Conservation (phyloP, 2,888 invertebrate genomes). For the Lysandra coridon region DNA sequence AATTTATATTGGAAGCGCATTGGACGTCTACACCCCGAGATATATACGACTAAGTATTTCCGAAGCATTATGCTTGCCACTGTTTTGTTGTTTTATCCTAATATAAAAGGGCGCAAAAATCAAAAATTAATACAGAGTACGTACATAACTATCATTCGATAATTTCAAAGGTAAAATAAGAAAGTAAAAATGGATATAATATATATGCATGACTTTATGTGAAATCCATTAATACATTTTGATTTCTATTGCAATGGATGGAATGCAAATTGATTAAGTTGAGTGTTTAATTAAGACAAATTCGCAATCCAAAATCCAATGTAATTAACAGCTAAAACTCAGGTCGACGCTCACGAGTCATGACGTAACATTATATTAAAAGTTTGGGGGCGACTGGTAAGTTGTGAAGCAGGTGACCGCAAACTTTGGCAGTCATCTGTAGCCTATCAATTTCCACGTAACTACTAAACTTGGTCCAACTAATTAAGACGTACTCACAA, state of each 20-base stretch:
- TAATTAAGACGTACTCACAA: conserved; percentile 46
- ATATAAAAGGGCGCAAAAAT: background rate
- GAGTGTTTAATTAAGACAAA: background rate
- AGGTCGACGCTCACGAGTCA: background rate
- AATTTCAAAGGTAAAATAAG: background rate
- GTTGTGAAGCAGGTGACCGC: conserved; percentile 35
- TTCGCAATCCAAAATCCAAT: background rate
- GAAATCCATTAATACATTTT: no score
- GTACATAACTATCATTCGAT: no score
- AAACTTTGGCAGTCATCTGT: conserved; percentile 38
- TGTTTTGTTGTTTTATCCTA: background rate
- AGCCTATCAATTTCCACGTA: conserved; percentile 41
- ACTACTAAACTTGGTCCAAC: conserved; percentile 43
- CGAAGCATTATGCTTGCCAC: background rate
- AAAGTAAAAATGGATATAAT: background rate
- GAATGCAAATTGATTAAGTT: no score
- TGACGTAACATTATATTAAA: conserved; percentile 19
- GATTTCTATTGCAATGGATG: no score
- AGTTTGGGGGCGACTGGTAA: conserved; percentile 22
- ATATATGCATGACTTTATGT: no score
- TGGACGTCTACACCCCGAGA: background rate
- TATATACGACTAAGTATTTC: background rate
- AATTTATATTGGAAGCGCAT: conserved; percentile 14
- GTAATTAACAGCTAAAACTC: background rate
- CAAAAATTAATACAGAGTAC: no score